Base-by-base conservation (phyloP, 1,140 invertebrate species). In the Lepidostoma basale region DNA sequence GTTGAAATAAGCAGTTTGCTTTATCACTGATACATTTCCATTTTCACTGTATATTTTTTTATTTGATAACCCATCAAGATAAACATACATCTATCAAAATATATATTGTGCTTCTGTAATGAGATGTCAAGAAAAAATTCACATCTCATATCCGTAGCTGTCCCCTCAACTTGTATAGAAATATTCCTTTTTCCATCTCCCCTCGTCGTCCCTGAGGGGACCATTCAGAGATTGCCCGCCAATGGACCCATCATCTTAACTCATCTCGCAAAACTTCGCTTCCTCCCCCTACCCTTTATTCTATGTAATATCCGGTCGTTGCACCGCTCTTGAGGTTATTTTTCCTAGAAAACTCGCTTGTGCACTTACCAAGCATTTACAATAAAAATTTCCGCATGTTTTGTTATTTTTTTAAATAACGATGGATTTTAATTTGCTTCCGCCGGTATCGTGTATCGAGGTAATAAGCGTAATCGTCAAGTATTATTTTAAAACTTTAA, bases 141-240 rank as follows among this genome's bases (percentile, higher is more conserved):
- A n/a, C n/a, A n/a, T n/a, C n/a, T n/a, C n/a, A n/a, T n/a, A n/a
- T n/a, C n/a, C n/a, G n/a, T 36, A 3, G 14, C 5, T 36, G 2
- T 36, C 1, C 33, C 5, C 9, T 12, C 10, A 1, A 3, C 45
- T 16, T 26, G n/a, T 33, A 54, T 28, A 54, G 26, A 26, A 59
- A 59, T 59, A 36, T 59, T 59, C 28, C 56, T 22, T 8, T 45
- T 45, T 8, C 18, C 16, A 14, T 45, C 36, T 26, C 36, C 36
- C 18, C 20, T 14, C 56, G 6, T 12, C 30, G 30, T 42, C 39
- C 56, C 36, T 44, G 2, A 39, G 52, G 52, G 52, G 30, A 33
- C 52, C 26, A 56, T 60, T 60, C 36, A 42, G 39, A 26, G 56
- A 60, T 60, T 44, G 56, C 39, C 56, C 56, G 39, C n/a, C 52